Percentiles rank a stretch among this genome's conserved stretches.
Conservation (phyloP, 2,797 vertebrate species). For the Propithecus perrieri region DNA sequence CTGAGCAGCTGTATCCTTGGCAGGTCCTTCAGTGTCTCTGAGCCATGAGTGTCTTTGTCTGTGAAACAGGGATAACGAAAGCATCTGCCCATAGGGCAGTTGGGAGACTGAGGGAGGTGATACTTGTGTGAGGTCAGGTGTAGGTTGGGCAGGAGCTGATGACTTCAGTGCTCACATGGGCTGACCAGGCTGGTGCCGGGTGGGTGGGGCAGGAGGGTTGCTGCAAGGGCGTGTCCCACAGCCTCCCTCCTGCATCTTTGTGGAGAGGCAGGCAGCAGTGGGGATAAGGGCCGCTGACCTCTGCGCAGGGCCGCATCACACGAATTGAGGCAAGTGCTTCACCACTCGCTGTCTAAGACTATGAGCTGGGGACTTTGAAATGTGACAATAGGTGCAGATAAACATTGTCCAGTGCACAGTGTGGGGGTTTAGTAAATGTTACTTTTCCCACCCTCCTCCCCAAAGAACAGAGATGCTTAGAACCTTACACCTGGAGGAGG, state of each 20-base stretch:
- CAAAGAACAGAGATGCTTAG: background rate
- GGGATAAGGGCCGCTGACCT: background rate
- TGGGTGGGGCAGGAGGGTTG: background rate
- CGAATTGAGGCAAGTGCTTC: background rate
- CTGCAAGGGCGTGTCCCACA: background rate
- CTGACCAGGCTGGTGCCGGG: background rate
- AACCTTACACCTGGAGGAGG: background rate
- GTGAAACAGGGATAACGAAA: background rate
- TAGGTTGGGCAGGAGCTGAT: background rate
- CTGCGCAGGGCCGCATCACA: background rate
- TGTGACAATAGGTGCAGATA: background rate
- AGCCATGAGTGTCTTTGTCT: background rate
- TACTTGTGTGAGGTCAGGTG: background rate
- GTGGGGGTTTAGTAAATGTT: background rate
- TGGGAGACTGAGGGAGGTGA: background rate
- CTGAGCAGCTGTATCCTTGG: background rate
- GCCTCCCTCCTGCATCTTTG: background rate
- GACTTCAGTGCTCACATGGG: background rate
- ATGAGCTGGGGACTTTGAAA: background rate
- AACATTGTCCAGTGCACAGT: background rate
- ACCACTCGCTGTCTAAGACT: background rate
- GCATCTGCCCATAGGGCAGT: background rate
- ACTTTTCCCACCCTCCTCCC: background rate
- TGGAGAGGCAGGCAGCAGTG: background rate
- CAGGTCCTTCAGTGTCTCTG: background rate